These are phyloP conservation scores for Machaerirhynchus nigripectus DNA, from an alignment of 2,113 vertebrate species.

Conservation along the genomic window DNA sequence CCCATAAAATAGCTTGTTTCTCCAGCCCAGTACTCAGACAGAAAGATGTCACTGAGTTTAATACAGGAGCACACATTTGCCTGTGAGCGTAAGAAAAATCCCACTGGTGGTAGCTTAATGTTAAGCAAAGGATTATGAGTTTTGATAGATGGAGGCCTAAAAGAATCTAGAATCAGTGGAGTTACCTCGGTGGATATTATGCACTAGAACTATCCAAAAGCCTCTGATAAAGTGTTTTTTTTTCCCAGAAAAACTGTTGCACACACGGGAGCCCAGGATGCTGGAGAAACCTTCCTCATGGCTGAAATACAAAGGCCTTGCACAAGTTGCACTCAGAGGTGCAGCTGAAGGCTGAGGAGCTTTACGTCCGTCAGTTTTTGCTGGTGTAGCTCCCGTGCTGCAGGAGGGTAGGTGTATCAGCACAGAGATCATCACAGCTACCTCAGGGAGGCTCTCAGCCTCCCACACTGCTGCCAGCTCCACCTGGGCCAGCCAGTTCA, in stretches of 20 bases:
- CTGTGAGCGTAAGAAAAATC: background rate
- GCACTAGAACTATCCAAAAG: background rate
- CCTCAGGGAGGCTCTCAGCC: background rate
- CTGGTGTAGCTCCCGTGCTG: background rate
- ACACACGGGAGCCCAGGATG: accelerated
- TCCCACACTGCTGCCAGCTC: constrained; percentile 34
- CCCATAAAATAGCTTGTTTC: background rate
- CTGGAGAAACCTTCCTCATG: accelerated
- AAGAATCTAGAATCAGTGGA: background rate
- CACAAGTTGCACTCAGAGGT: background rate
- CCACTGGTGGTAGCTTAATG: background rate
- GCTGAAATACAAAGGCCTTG: accelerated
- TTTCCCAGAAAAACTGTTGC: background rate
- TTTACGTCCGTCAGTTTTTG: background rate
- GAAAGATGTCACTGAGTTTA: background rate
- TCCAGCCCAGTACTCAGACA: background rate
- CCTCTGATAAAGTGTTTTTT: background rate
- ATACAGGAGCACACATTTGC: background rate
- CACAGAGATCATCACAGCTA: background rate
- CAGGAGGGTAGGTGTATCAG: constrained; percentile 21
- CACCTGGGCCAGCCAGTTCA: constrained; percentile 13
- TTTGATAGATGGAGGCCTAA: background rate
- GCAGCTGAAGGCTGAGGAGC: background rate
- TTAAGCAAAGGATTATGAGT: background rate
- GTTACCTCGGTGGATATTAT: background rate